Base-by-base conservation (phyloP, 2,888 invertebrate species). In the Drosophila monieri region DNA sequence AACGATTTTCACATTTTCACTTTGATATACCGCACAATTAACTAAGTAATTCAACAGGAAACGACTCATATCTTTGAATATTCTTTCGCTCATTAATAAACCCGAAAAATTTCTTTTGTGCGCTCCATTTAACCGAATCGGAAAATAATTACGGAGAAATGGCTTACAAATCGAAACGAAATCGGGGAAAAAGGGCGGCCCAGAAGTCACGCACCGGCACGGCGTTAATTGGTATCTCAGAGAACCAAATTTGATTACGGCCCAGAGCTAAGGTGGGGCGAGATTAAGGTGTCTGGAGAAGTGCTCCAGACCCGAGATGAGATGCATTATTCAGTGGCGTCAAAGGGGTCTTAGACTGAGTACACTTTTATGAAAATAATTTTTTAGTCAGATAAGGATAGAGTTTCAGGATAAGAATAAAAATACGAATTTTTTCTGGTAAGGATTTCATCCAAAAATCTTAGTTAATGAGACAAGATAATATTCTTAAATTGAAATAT, bases 11-110 rank as follows among this genome's bases (percentile, higher is more conserved):
- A 47, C 53, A 37, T 54, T 65, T 77, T 66, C 46, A 68, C 80
- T 84, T 86, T 81, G 87, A 86, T 73, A 60, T 62, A 61, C 85
- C 87, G 87, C 71, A 61, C 74, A 86, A 78, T 86, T 80, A 86
- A 72, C 71, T 56, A 71, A 81, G 62, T 86, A 81, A 77, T 80
- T 86, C 80, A 81, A 86, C 80, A 81, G 80, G 80, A 86, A 80
- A 84, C 73, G 73, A 67, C 76, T 58, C 53, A 55, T 41, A 57
- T 37, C 56, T 53, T 43, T 47, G 41, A 46, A 53, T 55, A 68
- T 74, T 84, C 76, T 70, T 52, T 51, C 46, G 57, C 69, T 80
- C 85, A 81, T 86, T 84, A 84, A 84, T 76, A 68, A 71, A 56
- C 73, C 69, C 56, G 48, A 61, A 74, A 70, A 62, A 18, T 69